A percentile compares a stretch with the other conserved stretches of the same genome.
phyloP scores from a whole-genome alignment of 1,140 invertebrate species.

The Branchinecta lindahli region DNA sequence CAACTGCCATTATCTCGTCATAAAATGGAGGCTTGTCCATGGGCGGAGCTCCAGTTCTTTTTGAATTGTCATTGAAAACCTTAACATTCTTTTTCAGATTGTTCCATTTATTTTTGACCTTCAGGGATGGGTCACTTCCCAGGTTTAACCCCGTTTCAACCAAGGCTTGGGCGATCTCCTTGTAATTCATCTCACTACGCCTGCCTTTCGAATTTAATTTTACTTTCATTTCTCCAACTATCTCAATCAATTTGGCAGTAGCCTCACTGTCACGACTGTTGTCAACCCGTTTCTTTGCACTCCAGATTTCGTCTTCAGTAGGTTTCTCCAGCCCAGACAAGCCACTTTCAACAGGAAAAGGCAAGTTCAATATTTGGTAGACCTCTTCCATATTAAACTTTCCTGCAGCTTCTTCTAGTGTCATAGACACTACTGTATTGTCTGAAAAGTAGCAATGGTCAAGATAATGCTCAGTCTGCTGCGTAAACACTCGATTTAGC shows the following conservation, averaged over 20 bases:
- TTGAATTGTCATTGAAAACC: conserved; percentile 4
- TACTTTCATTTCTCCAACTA: neutral
- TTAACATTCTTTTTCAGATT: conserved; percentile 2
- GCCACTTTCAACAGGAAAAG: no score
- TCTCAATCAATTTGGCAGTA: neutral
- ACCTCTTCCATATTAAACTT: no score
- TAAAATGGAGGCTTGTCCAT: conserved; percentile 11
- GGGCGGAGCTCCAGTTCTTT: conserved; percentile 11
- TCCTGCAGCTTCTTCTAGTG: no score
- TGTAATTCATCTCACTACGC: conserved; percentile 1
- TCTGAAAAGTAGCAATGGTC: no score
- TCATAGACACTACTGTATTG: no score
- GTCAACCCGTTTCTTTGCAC: no score
- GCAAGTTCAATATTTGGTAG: no score
- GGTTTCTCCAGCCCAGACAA: no score
- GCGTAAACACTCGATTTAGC: no score
- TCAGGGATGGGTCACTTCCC: neutral
- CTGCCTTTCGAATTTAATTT: neutral
- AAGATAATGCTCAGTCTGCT: no score
- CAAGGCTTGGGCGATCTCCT: conserved; percentile 2
- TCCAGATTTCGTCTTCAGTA: no score
- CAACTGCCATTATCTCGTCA: neutral
- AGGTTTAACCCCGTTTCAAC: neutral
- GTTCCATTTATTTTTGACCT: conserved; percentile 11
- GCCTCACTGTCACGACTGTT: no score